phyloP scores from a whole-genome alignment of 2,113 vertebrate genomes.

The Anguilla rostrata region DNA sequence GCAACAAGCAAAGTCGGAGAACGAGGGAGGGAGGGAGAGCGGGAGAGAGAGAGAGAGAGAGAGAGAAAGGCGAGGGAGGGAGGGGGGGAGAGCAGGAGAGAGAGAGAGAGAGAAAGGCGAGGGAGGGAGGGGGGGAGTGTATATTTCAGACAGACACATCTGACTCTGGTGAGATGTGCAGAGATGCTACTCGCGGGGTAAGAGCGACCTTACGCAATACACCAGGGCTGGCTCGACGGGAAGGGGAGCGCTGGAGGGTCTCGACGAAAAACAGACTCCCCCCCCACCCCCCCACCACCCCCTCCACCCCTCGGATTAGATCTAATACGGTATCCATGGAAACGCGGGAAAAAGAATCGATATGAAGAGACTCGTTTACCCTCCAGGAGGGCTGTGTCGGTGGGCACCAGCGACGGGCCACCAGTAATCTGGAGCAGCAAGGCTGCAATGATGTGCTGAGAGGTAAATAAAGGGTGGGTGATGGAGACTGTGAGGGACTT shows the following conservation, averaged over 20 bases:
- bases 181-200: slow-evolving; percentile 40
- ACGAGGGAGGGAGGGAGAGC: background rate
- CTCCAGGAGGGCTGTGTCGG: slow-evolving; percentile 24
- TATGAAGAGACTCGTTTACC: slow-evolving; percentile 27
- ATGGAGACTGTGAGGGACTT: background rate
- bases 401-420: slow-evolving; percentile 24
- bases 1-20: slow-evolving; percentile 68
- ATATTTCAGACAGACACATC: slow-evolving; percentile 52
- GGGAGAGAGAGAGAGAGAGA: no score
- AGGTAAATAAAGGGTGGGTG: slow-evolving; percentile 15
- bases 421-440: slow-evolving; percentile 33
- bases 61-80: no score
- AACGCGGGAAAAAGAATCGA: slow-evolving; percentile 45
- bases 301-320: slow-evolving; percentile 27
- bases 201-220: slow-evolving; percentile 28
- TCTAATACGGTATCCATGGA: slow-evolving; percentile 47
- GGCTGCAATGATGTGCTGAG: slow-evolving; percentile 25
- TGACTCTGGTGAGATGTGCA: slow-evolving; percentile 30
- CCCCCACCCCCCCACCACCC: background rate
- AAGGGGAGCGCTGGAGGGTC: slow-evolving; percentile 26
- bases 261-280: slow-evolving; percentile 32
- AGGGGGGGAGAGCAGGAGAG: background rate
- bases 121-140: slow-evolving; percentile 40
- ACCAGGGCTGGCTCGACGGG: background rate
- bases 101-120: no score